phyloP scores from a whole-genome alignment of 2,888 invertebrate genomes.

The Dorcus parallelipipedus region DNA sequence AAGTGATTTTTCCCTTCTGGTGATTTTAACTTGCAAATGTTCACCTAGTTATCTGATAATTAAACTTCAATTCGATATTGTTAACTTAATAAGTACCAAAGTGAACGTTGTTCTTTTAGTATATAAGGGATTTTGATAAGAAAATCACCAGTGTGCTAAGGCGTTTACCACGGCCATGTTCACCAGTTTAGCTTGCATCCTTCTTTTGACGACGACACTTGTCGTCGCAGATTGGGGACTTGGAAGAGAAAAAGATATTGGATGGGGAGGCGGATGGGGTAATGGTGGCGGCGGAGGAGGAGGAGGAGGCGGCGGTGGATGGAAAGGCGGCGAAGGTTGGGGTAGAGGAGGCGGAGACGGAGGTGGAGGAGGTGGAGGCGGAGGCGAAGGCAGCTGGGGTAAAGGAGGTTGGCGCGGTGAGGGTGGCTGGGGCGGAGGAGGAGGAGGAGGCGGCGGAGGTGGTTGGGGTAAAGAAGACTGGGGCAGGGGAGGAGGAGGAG shows the following conservation, averaged over 20 bases:
- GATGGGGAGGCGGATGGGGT: conserved; percentile 3
- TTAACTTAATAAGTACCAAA: too few species aligned
- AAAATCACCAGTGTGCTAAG: conserved; percentile 4
- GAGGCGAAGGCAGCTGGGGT: background rate
- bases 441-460: background rate
- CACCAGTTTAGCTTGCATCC: conserved; percentile 2
- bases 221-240: conserved; percentile 6
- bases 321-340: background rate
- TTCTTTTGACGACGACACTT: background rate
- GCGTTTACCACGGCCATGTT: conserved; percentile 4
- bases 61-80: too few species aligned
- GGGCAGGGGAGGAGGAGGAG: background rate
- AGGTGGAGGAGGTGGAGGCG: background rate
- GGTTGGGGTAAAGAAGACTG: conserved; percentile 2
- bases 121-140: conserved; percentile 3
- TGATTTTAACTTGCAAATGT: background rate
- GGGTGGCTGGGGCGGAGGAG: background rate
- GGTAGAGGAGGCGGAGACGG: background rate
- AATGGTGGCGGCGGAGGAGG: conserved; percentile 3
- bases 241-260: background rate
- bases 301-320: background rate
- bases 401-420: background rate
- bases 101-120: background rate
- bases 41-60: background rate
- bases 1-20: too few species aligned